Evolutionary conservation across 2,797 vertebrate genomes (phyloP).

Genomic region (Sebastes ruberrimus): DNA sequence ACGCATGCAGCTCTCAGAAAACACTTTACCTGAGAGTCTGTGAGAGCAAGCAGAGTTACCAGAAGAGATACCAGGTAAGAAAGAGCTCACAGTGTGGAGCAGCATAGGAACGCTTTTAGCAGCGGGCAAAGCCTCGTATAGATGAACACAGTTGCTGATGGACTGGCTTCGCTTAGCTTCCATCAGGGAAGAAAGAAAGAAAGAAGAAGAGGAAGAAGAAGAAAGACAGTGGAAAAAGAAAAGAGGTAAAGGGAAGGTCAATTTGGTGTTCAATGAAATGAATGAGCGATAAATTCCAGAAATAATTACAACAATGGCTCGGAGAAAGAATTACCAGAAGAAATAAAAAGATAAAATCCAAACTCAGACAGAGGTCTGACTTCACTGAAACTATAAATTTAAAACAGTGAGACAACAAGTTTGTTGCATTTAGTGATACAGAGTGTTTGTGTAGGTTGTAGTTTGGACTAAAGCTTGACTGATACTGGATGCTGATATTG

Average conservation of each 20-base stretch:
- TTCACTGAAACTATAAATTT: rapidly evolving
- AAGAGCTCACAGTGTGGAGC: slow-evolving; percentile 98
- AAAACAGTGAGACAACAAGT: neutral
- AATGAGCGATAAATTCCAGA: neutral
- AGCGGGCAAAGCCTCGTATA: slow-evolving; percentile 96
- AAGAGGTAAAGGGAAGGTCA: slow-evolving; percentile 44
- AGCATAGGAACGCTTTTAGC: slow-evolving; percentile 99
- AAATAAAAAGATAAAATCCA: neutral
- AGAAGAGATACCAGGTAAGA: slow-evolving; percentile 99
- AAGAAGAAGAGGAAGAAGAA: slow-evolving; percentile 21
- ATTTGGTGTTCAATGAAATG: neutral
- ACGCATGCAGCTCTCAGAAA: slow-evolving; percentile 72
- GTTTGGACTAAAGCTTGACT: no score
- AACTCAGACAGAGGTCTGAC: neutral
- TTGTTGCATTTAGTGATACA: no score
- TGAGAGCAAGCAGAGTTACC: slow-evolving; percentile 95
- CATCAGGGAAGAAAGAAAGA: slow-evolving; percentile 81
- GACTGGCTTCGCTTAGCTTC: slow-evolving; percentile 99
- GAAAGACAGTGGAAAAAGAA: slow-evolving; percentile 63
- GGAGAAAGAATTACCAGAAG: neutral
- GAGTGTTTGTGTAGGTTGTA: no score
- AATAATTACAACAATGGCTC: neutral
- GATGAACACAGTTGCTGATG: slow-evolving; percentile 99
- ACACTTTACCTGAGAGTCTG: slow-evolving; percentile 97
- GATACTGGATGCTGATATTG: no score